Evolutionary conservation across 2,888 invertebrate species (phyloP), one percentile per base, ranked within the genome.

Genomic region (Tethea ocularis): DNA sequence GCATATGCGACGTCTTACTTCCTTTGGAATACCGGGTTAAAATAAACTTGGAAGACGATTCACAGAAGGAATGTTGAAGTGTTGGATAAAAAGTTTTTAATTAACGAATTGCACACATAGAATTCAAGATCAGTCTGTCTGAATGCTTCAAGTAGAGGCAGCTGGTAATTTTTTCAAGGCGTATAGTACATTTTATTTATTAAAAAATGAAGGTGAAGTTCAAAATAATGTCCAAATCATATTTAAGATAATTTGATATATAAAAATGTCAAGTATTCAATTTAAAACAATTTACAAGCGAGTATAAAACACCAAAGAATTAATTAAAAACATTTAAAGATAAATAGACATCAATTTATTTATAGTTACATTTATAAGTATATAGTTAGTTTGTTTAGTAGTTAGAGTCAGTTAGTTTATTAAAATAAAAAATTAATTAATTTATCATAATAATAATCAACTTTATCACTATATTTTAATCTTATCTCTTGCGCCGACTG

Each of bases 1-100:
- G 7, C 41, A 23, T 51, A 23, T 46, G 59, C 20, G 57, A 57
- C 55, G 56, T 57, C 38, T 57, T 54, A 61, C 29, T 57, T 62
- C 57, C 62, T 56, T 57, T 46, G 55, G 59, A 59, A 58, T 57
- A 23, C 54, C 26, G 33, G 22, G 51, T 51, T 52, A 41, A 58
- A 61, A 24, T 36, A 56, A 23, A 26, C 29, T 20, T 20, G 46
- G 20, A 10, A n/a, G 6, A 6, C 46, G 46, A 7, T 46, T 46
- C 46, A 20, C 20, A 10, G 46, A 46, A 46, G 46, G 46, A 46
- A 46, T 46, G 46, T 20, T n/a, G 5, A 38, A 46, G 46, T 36
- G 38, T 46, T 55, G 33, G 54, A 36, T 57, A 56, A 22, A 13
- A 52, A 46, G 55, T 52, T 29, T 33, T 10, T 52, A 52, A 57